A percentile compares a stretch with the other conserved stretches of the same genome.
phyloP scores from a whole-genome alignment of 2,113 vertebrate species.

The Panurus biarmicus region DNA sequence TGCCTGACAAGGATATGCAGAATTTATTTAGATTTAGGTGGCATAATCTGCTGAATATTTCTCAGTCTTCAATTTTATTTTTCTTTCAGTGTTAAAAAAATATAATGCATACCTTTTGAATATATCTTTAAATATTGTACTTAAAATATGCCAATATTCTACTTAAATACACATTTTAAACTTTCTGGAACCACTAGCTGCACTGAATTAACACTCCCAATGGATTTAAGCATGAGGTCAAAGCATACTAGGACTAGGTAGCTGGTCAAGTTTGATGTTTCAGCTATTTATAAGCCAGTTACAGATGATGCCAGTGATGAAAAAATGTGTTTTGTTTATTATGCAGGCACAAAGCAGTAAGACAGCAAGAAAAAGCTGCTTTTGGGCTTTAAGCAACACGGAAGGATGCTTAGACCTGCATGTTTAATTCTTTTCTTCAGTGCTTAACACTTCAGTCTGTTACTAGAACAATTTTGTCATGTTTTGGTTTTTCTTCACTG shows the following conservation, averaged over 20 bases:
- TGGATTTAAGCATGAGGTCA: not conserved
- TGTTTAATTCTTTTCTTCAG: not conserved
- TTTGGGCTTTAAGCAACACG: not conserved
- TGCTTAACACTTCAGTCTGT: accelerated
- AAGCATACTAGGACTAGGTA: accelerated
- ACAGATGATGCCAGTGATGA: not conserved
- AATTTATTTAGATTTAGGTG: not conserved
- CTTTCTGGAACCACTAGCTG: not conserved
- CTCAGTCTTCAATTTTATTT: not conserved
- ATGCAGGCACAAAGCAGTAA: not conserved
- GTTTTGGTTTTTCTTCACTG: not conserved
- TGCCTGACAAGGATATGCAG: not conserved
- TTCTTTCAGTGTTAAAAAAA: not conserved
- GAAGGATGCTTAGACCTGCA: not conserved
- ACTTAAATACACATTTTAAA: not conserved
- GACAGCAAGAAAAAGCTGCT: not conserved
- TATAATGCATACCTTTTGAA: not conserved
- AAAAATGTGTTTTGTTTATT: not conserved
- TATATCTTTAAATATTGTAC: not conserved
- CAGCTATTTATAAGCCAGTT: not conserved
- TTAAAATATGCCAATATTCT: not conserved
- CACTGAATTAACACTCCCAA: not conserved
- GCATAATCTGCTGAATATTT: not conserved
- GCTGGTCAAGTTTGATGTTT: not conserved
- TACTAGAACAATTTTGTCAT: not conserved